Conservation (phyloP, 2,888 invertebrate species). For the Hedychridium roseum region DNA sequence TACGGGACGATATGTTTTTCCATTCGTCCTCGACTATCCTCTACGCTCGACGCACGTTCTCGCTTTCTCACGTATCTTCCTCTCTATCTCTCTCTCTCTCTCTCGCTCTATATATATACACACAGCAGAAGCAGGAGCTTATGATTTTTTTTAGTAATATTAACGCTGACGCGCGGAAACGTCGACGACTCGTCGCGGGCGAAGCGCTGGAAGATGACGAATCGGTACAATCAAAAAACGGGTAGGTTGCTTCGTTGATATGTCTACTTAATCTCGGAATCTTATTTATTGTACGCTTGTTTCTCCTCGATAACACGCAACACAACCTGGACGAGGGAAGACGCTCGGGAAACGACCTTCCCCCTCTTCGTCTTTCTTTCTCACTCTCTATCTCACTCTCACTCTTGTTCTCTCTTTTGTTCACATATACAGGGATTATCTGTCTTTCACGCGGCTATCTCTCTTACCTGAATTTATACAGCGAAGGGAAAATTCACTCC, state of each 20-base stretch:
- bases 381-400: constrained; percentile 20
- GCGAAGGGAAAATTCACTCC: constrained; percentile 22
- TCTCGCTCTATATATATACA: constrained; percentile 7
- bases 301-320: constrained; percentile 30
- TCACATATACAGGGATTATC: neutral
- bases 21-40: too few relatives aligned
- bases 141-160: too few relatives aligned
- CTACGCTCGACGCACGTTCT: constrained; percentile 33
- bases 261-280: constrained; percentile 52
- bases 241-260: constrained; percentile 52
- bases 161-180: too few relatives aligned
- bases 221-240: constrained; percentile 36
- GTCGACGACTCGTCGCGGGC: constrained; percentile 6
- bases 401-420: constrained; percentile 1
- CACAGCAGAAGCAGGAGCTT: too few relatives aligned
- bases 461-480: constrained; percentile 9
- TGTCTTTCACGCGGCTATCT: too few relatives aligned
- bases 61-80: constrained; percentile 13
- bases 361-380: constrained; percentile 7
- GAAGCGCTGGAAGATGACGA: constrained; percentile 29
- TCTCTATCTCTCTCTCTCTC: neutral
- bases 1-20: too few relatives aligned
- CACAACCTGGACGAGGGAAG: constrained; percentile 19
- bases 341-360: constrained; percentile 3
- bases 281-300: constrained; percentile 50